These are phyloP conservation scores for Podarcis cretensis DNA, from an alignment of 2,113 vertebrate genomes.

Conservation along the genomic window DNA sequence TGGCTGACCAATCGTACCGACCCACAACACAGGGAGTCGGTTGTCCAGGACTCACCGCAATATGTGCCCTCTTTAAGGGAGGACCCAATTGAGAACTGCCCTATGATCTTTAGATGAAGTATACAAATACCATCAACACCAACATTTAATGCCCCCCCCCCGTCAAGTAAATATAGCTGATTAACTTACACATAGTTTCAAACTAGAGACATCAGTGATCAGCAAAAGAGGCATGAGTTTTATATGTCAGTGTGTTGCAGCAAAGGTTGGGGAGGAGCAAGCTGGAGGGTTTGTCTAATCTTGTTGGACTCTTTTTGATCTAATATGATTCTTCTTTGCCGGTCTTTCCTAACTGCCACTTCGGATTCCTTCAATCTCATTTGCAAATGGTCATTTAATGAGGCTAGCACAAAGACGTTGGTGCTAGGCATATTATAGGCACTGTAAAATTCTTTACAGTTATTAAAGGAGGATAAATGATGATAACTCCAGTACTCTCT, in stretches of 20 bases:
- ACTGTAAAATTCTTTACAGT: not conserved
- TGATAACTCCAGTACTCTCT: not conserved
- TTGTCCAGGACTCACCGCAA: too few species aligned
- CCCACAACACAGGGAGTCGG: too few species aligned
- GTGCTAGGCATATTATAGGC: not conserved
- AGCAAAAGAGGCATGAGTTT: not conserved
- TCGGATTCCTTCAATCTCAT: not conserved
- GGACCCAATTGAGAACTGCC: too few species aligned
- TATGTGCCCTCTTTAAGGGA: too few species aligned
- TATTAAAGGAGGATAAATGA: conserved; percentile 19
- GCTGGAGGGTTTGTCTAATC: not conserved
- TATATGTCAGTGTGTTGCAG: not conserved
- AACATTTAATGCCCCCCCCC: not conserved
- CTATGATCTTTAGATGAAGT: too few species aligned
- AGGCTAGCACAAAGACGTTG: not conserved
- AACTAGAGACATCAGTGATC: conserved; percentile 27
- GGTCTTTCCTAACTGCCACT: not conserved
- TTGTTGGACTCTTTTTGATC: not conserved
- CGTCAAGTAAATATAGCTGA: conserved; percentile 37
- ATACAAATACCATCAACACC: too few species aligned
- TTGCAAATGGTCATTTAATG: not conserved
- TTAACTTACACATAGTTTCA: conserved; percentile 50
- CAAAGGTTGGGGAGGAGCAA: not conserved
- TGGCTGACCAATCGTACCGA: too few species aligned
- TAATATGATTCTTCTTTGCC: not conserved